Percentiles rank a stretch among this genome's conserved stretches.
phyloP scores from a whole-genome alignment of 2,113 vertebrate species.

The Synchiropus splendidus region DNA sequence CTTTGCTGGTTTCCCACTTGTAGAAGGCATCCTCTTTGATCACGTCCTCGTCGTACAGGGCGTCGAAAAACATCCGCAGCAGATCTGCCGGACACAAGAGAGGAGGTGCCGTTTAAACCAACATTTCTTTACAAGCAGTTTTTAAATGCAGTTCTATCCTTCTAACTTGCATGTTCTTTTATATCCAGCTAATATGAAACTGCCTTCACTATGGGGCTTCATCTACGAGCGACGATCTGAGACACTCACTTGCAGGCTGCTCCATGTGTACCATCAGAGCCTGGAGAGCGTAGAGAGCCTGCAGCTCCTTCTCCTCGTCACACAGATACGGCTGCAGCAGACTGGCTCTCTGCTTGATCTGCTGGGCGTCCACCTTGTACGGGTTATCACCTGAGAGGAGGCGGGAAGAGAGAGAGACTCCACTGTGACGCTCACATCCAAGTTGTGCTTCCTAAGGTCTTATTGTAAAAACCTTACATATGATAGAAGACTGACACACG shows the following conservation, averaged over 20 bases:
- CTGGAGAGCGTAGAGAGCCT: slow-evolving; percentile 91
- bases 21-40: slow-evolving; percentile 96
- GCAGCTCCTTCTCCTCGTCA: slow-evolving; percentile 87
- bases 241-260: slow-evolving; percentile 87
- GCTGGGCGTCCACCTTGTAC: slow-evolving; percentile 70
- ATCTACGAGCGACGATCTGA: not conserved
- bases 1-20: slow-evolving; percentile 96
- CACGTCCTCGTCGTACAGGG: slow-evolving; percentile 89
- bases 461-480: slow-evolving; percentile 70
- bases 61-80: slow-evolving; percentile 89
- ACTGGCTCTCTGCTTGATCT: slow-evolving; percentile 75
- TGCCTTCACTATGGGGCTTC: too few relatives aligned
- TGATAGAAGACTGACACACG: slow-evolving; percentile 84
- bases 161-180: too few relatives aligned
- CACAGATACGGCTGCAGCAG: slow-evolving; percentile 84
- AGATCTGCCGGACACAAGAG: slow-evolving; percentile 73
- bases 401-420: not conserved
- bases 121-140: too few relatives aligned
- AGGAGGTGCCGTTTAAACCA: too few relatives aligned
- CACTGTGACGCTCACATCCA: too few relatives aligned
- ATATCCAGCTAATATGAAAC: too few relatives aligned
- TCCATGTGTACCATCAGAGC: slow-evolving; percentile 93
- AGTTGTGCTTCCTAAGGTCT: too few relatives aligned
- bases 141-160: too few relatives aligned
- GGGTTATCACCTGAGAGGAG: slow-evolving; percentile 75